Base-by-base conservation (phyloP, 1,140 invertebrate genomes). In the Neocloeon triangulifer region DNA sequence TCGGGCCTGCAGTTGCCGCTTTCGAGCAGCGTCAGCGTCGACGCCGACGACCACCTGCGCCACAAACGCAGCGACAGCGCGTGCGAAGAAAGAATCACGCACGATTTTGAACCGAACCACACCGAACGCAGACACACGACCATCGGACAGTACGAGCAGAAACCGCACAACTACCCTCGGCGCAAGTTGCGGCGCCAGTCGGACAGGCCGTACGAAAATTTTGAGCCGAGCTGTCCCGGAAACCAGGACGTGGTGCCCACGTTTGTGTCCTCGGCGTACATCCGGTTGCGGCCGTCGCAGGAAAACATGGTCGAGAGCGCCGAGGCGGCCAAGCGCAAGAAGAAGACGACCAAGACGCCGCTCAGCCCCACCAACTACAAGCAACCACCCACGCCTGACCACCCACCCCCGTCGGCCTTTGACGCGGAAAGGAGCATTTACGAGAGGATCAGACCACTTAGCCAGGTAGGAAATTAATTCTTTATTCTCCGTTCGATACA, bases 311-410 rank as follows among this genome's bases (percentile, higher is more conserved):
- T 71, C 7, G 66, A 70, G 32, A 64, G 57, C 66, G 26, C 37
- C 6, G 30, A 40, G 15, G 36, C 44, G n/a, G 15, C 12, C 14
- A 38, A 41, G 29, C 25, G 19, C 15, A 27, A 19, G 21, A 26
- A 25, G 25, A 28, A 22, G 16, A 9, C 14, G 18, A 29, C 33
- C 19, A 29, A 31, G 13, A 42, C 41, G 35, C 69, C 69, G 1
- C 54, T 66, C 17, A 85, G 79, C 39, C 85, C 85, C 2, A 81
- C 80, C 4, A 78, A 86, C 45, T 88, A 89, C 44, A 66, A 71
- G 29, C 84, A 91, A 55, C 85, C 84, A 4, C 82, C 85, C 0
- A 94, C 85, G 3, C 85, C 86, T 0, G 85, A 92, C 45, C 82
- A 88, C 56, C 82, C 85, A 4, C 88, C 88, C 5, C 88, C 88